Evolutionary conservation across 2,888 invertebrate species (phyloP).

Genomic region (Cyrtodaria siliqua): DNA sequence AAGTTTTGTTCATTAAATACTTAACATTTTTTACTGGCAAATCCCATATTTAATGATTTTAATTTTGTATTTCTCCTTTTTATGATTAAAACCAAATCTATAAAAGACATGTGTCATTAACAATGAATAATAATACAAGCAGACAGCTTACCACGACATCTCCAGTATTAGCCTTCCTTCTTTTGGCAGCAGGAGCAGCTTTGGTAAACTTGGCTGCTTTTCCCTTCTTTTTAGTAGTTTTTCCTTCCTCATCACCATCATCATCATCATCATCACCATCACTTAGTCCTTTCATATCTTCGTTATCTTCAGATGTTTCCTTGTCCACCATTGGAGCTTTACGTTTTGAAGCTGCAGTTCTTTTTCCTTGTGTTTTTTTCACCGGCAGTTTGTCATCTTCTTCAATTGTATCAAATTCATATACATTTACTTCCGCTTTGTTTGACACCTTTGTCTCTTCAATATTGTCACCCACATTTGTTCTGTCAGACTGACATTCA

Average conservation of each 20-base stretch:
- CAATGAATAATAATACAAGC: too few species aligned
- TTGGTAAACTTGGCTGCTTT: conserved; percentile 34
- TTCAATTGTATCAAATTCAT: conserved; percentile 3
- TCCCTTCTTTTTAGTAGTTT: conserved; percentile 34
- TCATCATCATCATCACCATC: conserved; percentile 6
- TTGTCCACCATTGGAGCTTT: neutral
- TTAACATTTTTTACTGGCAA: too few species aligned
- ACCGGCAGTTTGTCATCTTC: neutral
- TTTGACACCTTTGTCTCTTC: neutral
- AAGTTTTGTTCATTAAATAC: too few species aligned
- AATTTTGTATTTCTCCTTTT: too few species aligned
- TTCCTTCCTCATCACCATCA: neutral
- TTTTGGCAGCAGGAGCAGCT: conserved; percentile 38
- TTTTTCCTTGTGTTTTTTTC: neutral
- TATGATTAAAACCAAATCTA: too few species aligned
- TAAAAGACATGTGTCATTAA: too few species aligned
- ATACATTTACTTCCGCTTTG: too few species aligned
- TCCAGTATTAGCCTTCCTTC: conserved; percentile 41
- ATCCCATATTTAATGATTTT: too few species aligned
- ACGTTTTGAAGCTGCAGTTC: neutral
- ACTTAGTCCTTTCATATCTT: neutral
- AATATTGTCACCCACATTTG: neutral
- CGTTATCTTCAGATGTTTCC: neutral
- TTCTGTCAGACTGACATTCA: too few species aligned
- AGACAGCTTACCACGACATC: conserved; percentile 31